These are phyloP conservation scores for Lasius fuliginosus DNA, from an alignment of 2,888 invertebrate species.

Conservation along the genomic window DNA sequence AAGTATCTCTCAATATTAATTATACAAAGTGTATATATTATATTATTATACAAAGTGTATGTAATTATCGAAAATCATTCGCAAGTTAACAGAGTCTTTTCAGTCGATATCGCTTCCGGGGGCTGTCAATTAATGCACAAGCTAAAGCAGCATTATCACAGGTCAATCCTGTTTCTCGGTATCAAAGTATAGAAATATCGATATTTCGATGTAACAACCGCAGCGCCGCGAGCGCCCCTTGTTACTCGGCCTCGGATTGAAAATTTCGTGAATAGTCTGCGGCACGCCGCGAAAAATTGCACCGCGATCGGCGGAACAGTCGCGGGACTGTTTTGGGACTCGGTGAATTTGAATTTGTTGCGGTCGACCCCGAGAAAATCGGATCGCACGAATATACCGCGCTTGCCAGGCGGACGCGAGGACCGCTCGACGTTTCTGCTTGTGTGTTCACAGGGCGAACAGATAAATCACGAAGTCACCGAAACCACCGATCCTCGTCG, in stretches of 20 bases:
- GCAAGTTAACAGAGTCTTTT: background rate
- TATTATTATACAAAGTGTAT: background rate
- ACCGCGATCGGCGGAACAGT: slow-evolving; percentile 8
- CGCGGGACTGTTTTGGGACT: slow-evolving; percentile 16
- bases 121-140: background rate
- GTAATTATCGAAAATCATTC: background rate
- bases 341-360: slow-evolving; percentile 57
- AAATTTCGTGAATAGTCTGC: slow-evolving; percentile 52
- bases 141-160: background rate
- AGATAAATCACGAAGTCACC: slow-evolving; percentile 35
- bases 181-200: slow-evolving; percentile 14
- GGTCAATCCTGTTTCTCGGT: background rate
- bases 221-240: background rate
- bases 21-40: background rate
- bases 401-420: slow-evolving; percentile 59
- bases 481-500: background rate
- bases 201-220: slow-evolving; percentile 1
- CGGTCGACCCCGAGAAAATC: slow-evolving; percentile 63
- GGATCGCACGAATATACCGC: slow-evolving; percentile 65
- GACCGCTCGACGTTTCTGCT: slow-evolving; percentile 46
- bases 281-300: slow-evolving; percentile 42
- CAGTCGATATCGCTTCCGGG: background rate
- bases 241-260: slow-evolving; percentile 40
- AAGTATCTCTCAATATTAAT: background rate
- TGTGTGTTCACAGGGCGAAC: slow-evolving; percentile 34